Evolutionary conservation across 1,140 invertebrate genomes (phyloP).

Genomic region (Paraescarpia echinospica): DNA sequence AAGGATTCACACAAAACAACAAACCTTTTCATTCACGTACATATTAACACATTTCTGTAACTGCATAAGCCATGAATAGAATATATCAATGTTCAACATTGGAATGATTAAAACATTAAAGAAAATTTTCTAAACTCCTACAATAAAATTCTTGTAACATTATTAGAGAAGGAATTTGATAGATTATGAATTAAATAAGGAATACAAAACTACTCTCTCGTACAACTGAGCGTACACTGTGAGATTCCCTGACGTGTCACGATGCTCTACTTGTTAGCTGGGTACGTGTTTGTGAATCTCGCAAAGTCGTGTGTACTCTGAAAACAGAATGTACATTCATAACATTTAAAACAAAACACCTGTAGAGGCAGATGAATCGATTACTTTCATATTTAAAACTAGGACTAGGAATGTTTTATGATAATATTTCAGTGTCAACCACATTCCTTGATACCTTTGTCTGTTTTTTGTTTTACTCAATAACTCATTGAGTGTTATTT

Average conservation of each 20-base stretch:
- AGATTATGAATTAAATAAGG: neutral
- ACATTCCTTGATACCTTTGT: neutral
- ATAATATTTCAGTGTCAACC: neutral
- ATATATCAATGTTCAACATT: neutral
- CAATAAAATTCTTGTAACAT: neutral
- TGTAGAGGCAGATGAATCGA: neutral
- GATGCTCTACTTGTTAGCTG: neutral
- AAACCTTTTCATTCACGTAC: neutral
- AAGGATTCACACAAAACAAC: neutral
- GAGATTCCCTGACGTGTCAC: neutral
- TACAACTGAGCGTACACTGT: neutral
- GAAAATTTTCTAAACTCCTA: neutral
- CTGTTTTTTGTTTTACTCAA: neutral
- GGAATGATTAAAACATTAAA: neutral
- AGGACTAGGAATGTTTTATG: neutral
- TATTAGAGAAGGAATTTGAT: neutral
- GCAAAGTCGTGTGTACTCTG: neutral
- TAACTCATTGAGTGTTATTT: neutral
- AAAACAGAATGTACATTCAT: neutral
- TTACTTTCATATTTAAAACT: neutral
- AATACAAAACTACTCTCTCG: neutral
- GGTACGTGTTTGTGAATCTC: neutral
- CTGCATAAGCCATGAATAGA: neutral
- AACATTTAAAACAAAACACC: neutral
- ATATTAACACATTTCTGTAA: neutral